Percentiles rank a stretch among this genome's conserved stretches.
These are phyloP conservation scores for Oophaga pumilio DNA, from an alignment of 2,113 vertebrate genomes.

Conservation along the genomic window DNA sequence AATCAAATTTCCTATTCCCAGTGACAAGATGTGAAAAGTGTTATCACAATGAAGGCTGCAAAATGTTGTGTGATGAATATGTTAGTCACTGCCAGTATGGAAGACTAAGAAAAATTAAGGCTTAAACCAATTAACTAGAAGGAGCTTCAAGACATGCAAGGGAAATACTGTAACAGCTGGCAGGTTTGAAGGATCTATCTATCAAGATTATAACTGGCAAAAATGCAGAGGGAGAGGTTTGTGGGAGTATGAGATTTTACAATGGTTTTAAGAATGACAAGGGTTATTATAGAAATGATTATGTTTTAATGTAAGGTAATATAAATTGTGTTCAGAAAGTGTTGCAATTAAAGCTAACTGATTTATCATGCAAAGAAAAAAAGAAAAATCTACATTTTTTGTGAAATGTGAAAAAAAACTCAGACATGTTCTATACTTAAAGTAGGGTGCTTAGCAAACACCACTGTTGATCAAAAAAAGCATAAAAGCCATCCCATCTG, in stretches of 20 bases:
- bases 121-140: conserved; percentile 54
- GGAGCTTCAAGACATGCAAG: conserved; percentile 48
- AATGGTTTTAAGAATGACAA: not conserved
- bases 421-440: too few relatives aligned
- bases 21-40: conserved; percentile 54
- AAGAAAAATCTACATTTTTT: not conserved
- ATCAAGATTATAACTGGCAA: conserved; percentile 52
- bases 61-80: conserved; percentile 58
- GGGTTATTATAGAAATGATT: conserved; percentile 4
- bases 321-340: not conserved
- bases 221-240: not conserved
- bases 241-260: not conserved
- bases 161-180: conserved; percentile 49
- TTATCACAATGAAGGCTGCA: conserved; percentile 50
- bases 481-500: too few relatives aligned
- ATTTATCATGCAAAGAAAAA: not conserved
- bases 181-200: conserved; percentile 38
- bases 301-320: not conserved
- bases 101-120: conserved; percentile 56
- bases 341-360: not conserved
- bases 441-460: too few relatives aligned
- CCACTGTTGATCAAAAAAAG: too few relatives aligned
- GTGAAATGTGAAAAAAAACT: not conserved
- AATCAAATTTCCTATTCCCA: conserved; percentile 53
- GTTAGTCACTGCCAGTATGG: conserved; percentile 52